Conservation (phyloP, 2,888 invertebrate genomes). For the Pristionchus exspectatus region DNA sequence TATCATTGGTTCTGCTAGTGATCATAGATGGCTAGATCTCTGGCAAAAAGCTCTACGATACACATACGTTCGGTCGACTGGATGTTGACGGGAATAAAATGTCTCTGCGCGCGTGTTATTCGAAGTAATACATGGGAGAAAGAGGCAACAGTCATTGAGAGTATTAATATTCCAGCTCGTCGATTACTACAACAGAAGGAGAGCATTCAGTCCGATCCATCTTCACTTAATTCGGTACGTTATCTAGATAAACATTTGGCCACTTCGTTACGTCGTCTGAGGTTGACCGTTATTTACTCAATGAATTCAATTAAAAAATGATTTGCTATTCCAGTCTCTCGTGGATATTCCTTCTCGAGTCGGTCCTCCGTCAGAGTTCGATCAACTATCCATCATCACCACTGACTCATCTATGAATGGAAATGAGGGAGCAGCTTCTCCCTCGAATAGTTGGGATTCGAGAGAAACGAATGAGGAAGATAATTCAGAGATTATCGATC, state of each 20-base stretch:
- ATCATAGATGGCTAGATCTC: not conserved
- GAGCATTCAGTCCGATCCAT: not conserved
- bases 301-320: not conserved
- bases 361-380: not conserved
- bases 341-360: slow-evolving; percentile 10
- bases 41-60: not conserved
- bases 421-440: not conserved
- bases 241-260: not conserved
- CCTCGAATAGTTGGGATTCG: slow-evolving; percentile 42
- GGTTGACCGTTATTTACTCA: too few species aligned
- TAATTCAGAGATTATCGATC: slow-evolving; percentile 50
- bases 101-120: not conserved
- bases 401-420: slow-evolving; percentile 30
- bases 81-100: not conserved
- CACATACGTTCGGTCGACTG: not conserved
- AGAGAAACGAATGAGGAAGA: slow-evolving; percentile 22
- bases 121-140: not conserved
- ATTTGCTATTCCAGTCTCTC: not conserved
- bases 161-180: slow-evolving; percentile 22
- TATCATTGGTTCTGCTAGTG: not conserved
- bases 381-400: slow-evolving; percentile 30
- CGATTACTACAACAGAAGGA: slow-evolving; percentile 3
- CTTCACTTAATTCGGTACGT: slow-evolving; percentile 22
- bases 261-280: not conserved
- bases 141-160: not conserved